A percentile compares a stretch with the other conserved stretches of the same genome.
phyloP scores from a whole-genome alignment of 2,113 vertebrate genomes.

The Nesogale talazaci region DNA sequence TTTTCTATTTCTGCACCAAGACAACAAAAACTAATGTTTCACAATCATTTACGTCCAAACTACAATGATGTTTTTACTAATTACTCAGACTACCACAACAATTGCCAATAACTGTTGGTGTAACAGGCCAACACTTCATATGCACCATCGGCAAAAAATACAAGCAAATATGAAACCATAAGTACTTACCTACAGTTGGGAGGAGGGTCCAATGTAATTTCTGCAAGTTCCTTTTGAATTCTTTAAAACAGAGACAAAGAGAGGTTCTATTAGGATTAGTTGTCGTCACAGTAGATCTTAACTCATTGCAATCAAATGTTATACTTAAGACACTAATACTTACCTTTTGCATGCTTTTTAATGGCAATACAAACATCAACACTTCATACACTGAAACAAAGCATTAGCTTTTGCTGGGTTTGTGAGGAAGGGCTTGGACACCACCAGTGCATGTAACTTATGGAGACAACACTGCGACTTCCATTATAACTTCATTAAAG shows the following conservation, averaged over 20 bases:
- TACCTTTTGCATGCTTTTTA: not conserved
- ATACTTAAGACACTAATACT: slow-evolving; percentile 33
- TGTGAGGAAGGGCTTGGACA: not conserved
- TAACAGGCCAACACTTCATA: slow-evolving; percentile 24
- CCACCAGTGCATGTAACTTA: not conserved
- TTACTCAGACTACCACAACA: not conserved
- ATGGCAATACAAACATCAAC: not conserved
- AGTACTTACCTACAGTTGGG: slow-evolving; percentile 98
- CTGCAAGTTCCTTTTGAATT: slow-evolving; percentile 99
- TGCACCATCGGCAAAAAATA: slow-evolving; percentile 51
- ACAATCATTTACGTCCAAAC: slow-evolving; percentile 41
- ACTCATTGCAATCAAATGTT: slow-evolving; percentile 64
- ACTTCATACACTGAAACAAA: not conserved
- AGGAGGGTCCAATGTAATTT: slow-evolving; percentile 98
- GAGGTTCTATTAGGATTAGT: slow-evolving; percentile 67
- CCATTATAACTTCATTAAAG: not conserved
- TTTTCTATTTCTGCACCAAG: slow-evolving; percentile 16
- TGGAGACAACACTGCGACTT: not conserved
- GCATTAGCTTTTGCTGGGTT: not conserved
- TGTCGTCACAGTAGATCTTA: not conserved
- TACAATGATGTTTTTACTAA: slow-evolving; percentile 15
- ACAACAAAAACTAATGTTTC: not conserved
- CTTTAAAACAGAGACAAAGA: slow-evolving; percentile 84
- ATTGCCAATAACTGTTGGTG: not conserved
- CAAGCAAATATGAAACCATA: slow-evolving; percentile 78